phyloP scores from a whole-genome alignment of 2,888 invertebrate genomes.

The Morinoia aosen region DNA sequence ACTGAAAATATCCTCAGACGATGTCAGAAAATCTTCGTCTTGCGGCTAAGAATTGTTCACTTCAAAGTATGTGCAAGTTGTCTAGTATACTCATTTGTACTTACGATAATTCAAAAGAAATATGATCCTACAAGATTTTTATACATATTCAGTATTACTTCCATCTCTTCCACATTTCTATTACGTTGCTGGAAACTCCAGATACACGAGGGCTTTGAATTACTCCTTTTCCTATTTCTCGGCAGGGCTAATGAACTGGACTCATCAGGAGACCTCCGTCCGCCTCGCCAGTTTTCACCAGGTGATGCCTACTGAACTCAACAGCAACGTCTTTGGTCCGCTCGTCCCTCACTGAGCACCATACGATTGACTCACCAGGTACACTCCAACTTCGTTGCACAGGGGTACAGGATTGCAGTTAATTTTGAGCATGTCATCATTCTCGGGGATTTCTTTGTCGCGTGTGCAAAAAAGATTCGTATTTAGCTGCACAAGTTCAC shows the following conservation, averaged over 20 bases:
- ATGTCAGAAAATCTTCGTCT: no score
- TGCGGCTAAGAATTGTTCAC: no score
- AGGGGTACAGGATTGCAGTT: not conserved
- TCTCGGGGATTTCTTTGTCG: constrained; percentile 8
- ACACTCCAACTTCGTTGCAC: not conserved
- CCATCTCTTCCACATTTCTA: no score
- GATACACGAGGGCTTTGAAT: not conserved
- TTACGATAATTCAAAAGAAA: not conserved
- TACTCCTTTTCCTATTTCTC: not conserved
- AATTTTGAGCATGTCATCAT: constrained; percentile 1
- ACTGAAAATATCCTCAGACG: no score
- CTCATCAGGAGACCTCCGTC: not conserved
- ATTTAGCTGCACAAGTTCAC: not conserved
- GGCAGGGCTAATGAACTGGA: not conserved
- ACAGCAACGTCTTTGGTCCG: not conserved
- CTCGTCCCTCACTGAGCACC: not conserved
- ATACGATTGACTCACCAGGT: not conserved
- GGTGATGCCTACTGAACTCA: no score
- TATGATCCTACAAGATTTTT: not conserved
- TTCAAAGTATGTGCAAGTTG: no score
- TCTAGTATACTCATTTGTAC: no score
- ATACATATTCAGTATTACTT: no score
- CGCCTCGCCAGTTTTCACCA: no score
- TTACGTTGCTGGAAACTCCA: no score
- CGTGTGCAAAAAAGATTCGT: constrained; percentile 1